Evolutionary conservation across 2,113 vertebrate species (phyloP), one percentile per base, ranked within the genome.

Genomic region (Hylia prasina): DNA sequence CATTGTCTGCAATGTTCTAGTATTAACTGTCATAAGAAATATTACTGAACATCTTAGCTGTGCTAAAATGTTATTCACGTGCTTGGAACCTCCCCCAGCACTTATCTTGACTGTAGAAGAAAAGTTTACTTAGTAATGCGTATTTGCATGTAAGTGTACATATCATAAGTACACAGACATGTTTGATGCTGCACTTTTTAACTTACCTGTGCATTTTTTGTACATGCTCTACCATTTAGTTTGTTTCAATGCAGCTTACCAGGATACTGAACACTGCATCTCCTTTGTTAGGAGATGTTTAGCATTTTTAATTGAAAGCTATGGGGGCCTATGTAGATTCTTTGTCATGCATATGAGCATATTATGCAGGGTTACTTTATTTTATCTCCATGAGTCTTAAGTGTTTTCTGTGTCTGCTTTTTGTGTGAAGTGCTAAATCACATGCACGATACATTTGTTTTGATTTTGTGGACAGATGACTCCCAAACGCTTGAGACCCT

Each of bases 241-340:
- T 87, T 64, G 45, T 64, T 90, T 79, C 13, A 69, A 0, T 33
- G 8, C 4, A 13, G 9, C 1, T 0, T 77, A 10, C 47, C 20
- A 11, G 64, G 23, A 47, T 75, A 47, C 13, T 28, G 35, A 81
- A n/a, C 22, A 10, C 39, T 70, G 10, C 18, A 19, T 79, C 30
- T 94, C 35, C 40, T 92, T 82, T 61, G 17, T 86, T 88, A 73
- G 50, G 22, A n/a, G n/a, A n/a, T n/a, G n/a, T n/a, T n/a, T n/a
- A n/a, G 47, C 11, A 13, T 70, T 71, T 92, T 82, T 48, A 76
- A 50, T 69, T 85, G 65, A 85, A 90, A 76, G 63, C 54, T 91
- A 11, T 28, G 37, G 39, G 40, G 20, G 12, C n/a, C 63, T 72
- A 0, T 72, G 20, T 57, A 82, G 84, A 56, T 53, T 78, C 42